Base-by-base conservation (phyloP, 2,113 vertebrate genomes). In the Gila orcuttii region DNA sequence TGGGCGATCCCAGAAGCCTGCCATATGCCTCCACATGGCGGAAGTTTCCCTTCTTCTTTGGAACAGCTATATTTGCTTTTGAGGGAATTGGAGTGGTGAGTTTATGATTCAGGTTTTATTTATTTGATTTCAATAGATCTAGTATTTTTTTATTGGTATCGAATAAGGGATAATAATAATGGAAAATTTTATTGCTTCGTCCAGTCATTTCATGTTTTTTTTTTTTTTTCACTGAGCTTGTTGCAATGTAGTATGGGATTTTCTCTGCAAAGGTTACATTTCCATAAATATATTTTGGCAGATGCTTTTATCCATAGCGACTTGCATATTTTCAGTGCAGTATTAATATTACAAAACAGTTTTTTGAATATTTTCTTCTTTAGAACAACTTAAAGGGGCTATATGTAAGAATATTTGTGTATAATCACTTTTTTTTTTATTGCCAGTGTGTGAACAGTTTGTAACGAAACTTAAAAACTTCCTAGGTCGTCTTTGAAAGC, bases 21-120 rank as follows among this genome's bases (percentile, higher is more conserved):
- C 94, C 95, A 19, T 84, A 92, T 47, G 84, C 94, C 57, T 94
- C 92, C 84, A 94, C 91, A 28, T 96, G 95, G 96, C 96, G 94
- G 86, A 96, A 94, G 83, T 96, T 96, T 45, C 95, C 96, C 0
- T 94, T 97, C 17, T 97, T 97, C 92, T 97, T 97, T 91, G 96
- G 96, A 39, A 96, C 96, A 6, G 96, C 96, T 57, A 90, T 97
- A 84, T 97, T 97, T 94, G 96, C 96, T 79, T 97, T 97, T 91
- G 96, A 97, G 93, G 96, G 96, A 87, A 97, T 97, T 0, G 96
- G 96, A 90, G 96, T 97, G 95, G 96, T 97, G 92, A 95, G 95
- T 21, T 57, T 73, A 39, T 57, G 21, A 59, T 25, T 23, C 17
- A 33, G 25, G 1, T 23, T 66, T 76, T n/a, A 50, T n/a, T 31